phyloP scores from a whole-genome alignment of 2,797 vertebrate species.

The Halcyon leucocephala region DNA sequence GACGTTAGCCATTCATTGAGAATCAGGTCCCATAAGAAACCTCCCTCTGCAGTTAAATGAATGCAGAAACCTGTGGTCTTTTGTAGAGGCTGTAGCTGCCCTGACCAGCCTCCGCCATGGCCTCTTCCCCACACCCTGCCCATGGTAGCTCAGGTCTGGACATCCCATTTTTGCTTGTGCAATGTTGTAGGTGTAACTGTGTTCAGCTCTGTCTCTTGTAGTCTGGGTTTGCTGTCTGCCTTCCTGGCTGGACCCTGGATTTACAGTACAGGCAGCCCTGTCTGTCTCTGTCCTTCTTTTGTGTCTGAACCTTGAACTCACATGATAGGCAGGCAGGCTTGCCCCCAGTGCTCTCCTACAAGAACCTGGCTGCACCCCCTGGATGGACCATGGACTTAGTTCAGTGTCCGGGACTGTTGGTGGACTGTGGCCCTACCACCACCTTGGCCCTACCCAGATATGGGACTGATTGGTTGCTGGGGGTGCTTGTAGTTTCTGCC shows the following conservation, averaged over 20 bases:
- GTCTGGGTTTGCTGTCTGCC: fast-evolving
- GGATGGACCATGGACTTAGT: not conserved
- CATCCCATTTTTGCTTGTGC: not conserved
- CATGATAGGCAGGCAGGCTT: not conserved
- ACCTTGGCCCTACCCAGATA: fast-evolving
- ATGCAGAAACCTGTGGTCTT: not conserved
- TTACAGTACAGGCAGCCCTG: fast-evolving
- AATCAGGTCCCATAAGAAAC: not conserved
- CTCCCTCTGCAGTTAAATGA: not conserved
- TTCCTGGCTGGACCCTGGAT: not conserved
- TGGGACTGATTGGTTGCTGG: not conserved
- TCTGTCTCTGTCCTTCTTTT: not conserved
- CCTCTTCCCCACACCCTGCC: not conserved
- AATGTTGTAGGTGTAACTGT: fast-evolving
- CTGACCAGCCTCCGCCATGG: not conserved
- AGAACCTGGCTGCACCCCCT: not conserved
- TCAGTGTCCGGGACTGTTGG: not conserved
- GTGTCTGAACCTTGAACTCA: not conserved
- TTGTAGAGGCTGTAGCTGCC: not conserved
- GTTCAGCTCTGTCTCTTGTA: not conserved
- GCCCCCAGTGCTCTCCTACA: not conserved
- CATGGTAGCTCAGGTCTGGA: not conserved
- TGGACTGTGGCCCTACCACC: not conserved
- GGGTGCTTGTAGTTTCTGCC: not conserved
- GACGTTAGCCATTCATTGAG: not conserved